These are phyloP conservation scores for Thymelicus lineola DNA, from an alignment of 2,888 invertebrate species.

Conservation along the genomic window DNA sequence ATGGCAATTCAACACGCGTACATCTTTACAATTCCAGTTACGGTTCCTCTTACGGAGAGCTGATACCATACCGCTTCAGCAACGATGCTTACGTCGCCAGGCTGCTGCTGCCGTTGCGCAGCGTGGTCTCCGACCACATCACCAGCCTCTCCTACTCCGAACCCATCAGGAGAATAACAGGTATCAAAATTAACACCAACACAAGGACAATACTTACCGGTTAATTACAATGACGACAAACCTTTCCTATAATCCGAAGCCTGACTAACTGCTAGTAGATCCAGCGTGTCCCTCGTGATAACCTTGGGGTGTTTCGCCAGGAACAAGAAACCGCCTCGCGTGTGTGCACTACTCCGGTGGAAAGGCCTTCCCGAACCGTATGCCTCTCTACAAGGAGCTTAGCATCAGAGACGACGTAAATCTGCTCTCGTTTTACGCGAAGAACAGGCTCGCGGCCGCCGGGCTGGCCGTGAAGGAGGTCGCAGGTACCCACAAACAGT, in stretches of 20 bases:
- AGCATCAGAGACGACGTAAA: slow-evolving; percentile 94
- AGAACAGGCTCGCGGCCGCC: slow-evolving; percentile 89
- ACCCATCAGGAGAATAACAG: slow-evolving; percentile 88
- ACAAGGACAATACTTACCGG: background rate
- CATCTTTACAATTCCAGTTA: slow-evolving; percentile 70
- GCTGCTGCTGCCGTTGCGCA: slow-evolving; percentile 87
- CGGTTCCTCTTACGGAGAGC: slow-evolving; percentile 83
- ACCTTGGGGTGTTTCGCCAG: slow-evolving; percentile 84
- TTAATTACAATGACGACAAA: slow-evolving; percentile 32
- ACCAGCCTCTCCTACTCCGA: slow-evolving; percentile 87
- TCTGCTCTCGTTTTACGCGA: slow-evolving; percentile 94
- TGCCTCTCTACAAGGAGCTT: slow-evolving; percentile 89
- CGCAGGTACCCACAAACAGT: slow-evolving; percentile 77
- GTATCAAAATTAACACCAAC: slow-evolving; percentile 63
- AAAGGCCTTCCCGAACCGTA: slow-evolving; percentile 90
- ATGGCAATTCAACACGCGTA: background rate
- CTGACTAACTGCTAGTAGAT: slow-evolving; percentile 57
- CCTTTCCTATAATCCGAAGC: slow-evolving; percentile 46
- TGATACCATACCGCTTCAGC: slow-evolving; percentile 86
- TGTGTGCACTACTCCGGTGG: slow-evolving; percentile 94
- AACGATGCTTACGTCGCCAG: slow-evolving; percentile 90
- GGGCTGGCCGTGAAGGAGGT: slow-evolving; percentile 76
- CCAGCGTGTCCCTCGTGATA: slow-evolving; percentile 71
- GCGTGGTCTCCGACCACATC: slow-evolving; percentile 86
- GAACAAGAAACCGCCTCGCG: slow-evolving; percentile 91